Evolutionary conservation across 2,888 invertebrate genomes (phyloP).

Genomic region (Tetranychus truncatus): DNA sequence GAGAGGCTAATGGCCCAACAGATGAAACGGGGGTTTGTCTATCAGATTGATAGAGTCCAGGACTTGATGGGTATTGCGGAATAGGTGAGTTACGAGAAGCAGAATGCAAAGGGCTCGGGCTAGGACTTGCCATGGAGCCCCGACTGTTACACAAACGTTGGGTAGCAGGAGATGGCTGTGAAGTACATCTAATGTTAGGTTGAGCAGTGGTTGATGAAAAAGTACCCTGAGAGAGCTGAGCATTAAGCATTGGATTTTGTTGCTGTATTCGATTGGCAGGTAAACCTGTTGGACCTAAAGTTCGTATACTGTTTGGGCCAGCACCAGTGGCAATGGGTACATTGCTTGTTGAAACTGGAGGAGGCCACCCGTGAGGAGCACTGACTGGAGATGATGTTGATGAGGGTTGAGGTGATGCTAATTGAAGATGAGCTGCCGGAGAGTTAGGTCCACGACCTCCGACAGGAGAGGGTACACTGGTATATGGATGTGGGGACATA

Average conservation of each 20-base stretch:
- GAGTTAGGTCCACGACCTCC: constrained; percentile 21
- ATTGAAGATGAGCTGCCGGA: constrained; percentile 17
- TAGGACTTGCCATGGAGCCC: constrained; percentile 35
- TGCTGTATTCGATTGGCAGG: constrained; percentile 26
- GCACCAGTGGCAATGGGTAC: neutral
- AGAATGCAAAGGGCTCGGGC: constrained; percentile 29
- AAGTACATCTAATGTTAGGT: neutral
- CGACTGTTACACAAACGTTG: constrained; percentile 27
- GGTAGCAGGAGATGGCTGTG: neutral
- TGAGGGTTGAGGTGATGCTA: constrained; percentile 18
- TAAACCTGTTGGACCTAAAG: neutral
- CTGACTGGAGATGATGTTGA: constrained; percentile 11
- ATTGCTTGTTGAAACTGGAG: constrained; percentile 1
- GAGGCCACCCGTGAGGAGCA: constrained; percentile 8
- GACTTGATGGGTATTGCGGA: constrained; percentile 11
- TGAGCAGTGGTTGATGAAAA: neutral
- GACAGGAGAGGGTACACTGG: constrained; percentile 19
- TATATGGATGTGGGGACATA: constrained; percentile 11
- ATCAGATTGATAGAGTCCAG: constrained; percentile 13
- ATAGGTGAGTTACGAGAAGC: constrained; percentile 39
- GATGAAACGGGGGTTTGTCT: neutral
- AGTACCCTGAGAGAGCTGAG: constrained; percentile 41
- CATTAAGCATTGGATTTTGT: constrained; percentile 73
- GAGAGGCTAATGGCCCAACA: constrained; percentile 25
- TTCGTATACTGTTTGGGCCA: constrained; percentile 10